These are phyloP conservation scores for Rhipidura dahli DNA, from an alignment of 2,113 vertebrate species.

Conservation along the genomic window DNA sequence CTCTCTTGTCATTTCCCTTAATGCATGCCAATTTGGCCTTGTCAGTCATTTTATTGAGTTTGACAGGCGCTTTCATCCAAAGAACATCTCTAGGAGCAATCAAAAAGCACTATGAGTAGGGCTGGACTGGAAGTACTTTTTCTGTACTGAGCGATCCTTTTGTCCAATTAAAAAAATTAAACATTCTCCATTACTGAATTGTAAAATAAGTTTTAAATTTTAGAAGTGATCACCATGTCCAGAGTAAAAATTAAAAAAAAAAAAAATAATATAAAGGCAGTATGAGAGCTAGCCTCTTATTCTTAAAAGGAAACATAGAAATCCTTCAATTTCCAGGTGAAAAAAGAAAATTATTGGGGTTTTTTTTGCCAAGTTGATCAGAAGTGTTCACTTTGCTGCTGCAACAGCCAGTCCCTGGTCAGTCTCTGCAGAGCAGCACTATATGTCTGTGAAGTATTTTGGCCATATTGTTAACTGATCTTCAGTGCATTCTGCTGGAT, in stretches of 20 bases:
- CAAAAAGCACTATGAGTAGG: background rate
- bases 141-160: background rate
- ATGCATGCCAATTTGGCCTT: constrained; percentile 36
- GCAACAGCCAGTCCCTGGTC: background rate
- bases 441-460: background rate
- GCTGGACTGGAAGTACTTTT: background rate
- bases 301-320: background rate
- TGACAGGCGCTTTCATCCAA: constrained; percentile 44
- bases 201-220: background rate
- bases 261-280: background rate
- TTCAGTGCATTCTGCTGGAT: background rate
- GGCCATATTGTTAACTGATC: background rate
- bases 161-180: background rate
- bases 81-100: constrained; percentile 7
- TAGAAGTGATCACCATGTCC: background rate
- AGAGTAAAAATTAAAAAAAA: background rate
- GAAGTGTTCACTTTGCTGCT: background rate
- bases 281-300: background rate
- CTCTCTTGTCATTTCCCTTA: constrained; percentile 27
- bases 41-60: constrained; percentile 9
- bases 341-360: background rate
- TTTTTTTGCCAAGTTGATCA: background rate
- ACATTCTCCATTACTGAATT: background rate
- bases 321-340: background rate
- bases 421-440: background rate